Evolutionary conservation across 2,113 vertebrate genomes (phyloP).

Genomic region (Oreocharis arfaki): DNA sequence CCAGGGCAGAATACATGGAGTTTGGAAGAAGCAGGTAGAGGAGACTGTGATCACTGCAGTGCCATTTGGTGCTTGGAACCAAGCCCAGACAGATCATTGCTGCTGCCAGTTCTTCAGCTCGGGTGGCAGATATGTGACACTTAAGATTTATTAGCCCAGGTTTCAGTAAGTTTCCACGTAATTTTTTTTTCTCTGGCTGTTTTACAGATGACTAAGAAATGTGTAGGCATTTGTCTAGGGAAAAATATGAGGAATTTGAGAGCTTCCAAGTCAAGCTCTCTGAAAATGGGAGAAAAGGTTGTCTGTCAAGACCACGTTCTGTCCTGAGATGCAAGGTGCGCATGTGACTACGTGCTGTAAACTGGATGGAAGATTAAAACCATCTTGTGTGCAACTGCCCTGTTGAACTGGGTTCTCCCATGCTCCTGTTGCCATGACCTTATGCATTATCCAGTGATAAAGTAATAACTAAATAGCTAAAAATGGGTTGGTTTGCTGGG

Average conservation of each 20-base stretch:
- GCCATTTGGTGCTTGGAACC: conserved; percentile 6
- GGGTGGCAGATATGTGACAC: background rate
- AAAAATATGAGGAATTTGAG: background rate
- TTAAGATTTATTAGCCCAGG: background rate
- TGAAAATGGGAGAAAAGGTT: background rate
- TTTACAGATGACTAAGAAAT: background rate
- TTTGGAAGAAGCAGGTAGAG: background rate
- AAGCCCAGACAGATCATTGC: background rate
- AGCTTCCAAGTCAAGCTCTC: background rate
- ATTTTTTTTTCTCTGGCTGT: background rate
- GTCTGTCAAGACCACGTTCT: background rate
- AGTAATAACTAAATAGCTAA: background rate
- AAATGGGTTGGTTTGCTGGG: background rate
- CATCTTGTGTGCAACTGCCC: background rate
- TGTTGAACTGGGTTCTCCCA: background rate
- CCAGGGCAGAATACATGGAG: background rate
- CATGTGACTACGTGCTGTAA: fast-evolving
- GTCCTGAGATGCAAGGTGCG: fast-evolving
- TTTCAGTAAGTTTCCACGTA: background rate
- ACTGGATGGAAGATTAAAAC: background rate
- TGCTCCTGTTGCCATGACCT: background rate
- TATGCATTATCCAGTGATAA: background rate
- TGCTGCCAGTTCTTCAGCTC: background rate
- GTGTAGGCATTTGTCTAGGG: background rate
- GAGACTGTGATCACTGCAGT: background rate